These are phyloP conservation scores for Candoia aspera DNA, from an alignment of 2,113 vertebrate species.

Conservation along the genomic window DNA sequence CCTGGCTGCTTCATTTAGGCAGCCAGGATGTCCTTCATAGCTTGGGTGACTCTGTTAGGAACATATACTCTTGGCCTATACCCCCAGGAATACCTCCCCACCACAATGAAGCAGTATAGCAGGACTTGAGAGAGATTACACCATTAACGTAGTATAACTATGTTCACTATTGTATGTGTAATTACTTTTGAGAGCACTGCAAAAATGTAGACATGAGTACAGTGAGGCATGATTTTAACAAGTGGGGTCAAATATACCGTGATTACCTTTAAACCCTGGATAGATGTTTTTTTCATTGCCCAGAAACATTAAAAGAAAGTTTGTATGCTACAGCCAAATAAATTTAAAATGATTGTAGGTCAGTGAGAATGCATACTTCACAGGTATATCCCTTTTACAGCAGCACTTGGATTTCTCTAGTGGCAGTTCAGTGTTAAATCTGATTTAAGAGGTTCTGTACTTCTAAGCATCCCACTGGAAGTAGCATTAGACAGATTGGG, in stretches of 20 bases:
- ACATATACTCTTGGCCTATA: too few relatives aligned
- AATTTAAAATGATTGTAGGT: neutral
- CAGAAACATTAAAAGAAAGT: neutral
- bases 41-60: too few relatives aligned
- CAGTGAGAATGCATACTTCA: neutral
- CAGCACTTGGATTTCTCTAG: conserved; percentile 20
- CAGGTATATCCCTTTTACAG: neutral
- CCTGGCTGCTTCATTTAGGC: too few relatives aligned
- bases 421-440: conserved; percentile 27
- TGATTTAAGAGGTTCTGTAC: conserved; percentile 4
- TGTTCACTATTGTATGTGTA: conserved; percentile 27
- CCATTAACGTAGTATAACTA: conserved; percentile 42
- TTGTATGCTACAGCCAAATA: neutral
- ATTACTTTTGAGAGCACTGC: conserved; percentile 10
- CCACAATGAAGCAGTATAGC: neutral
- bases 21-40: too few relatives aligned
- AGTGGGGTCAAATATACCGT: neutral
- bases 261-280: neutral
- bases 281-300: neutral
- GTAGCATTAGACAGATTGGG: neutral
- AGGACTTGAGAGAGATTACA: conserved; percentile 24
- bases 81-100: too few relatives aligned
- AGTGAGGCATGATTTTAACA: neutral
- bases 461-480: conserved; percentile 12
- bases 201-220: rapidly evolving